phyloP scores from a whole-genome alignment of 2,888 invertebrate genomes.

The Stenichneumon culpator region DNA sequence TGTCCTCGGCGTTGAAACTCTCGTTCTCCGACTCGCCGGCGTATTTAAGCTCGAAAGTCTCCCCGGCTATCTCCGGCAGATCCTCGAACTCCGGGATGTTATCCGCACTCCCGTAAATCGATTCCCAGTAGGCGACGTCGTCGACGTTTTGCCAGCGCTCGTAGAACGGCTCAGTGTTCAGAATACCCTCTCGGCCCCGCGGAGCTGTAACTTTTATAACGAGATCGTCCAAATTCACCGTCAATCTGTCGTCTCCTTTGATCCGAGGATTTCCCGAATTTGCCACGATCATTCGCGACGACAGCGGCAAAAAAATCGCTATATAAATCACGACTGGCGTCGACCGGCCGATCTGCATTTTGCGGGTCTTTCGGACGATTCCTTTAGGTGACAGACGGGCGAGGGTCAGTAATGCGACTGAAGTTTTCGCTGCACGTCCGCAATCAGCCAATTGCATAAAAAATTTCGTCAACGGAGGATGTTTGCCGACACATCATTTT shows the following conservation, averaged over 20 bases:
- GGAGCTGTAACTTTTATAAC: constrained; percentile 42
- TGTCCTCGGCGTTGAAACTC: neutral
- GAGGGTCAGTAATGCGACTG: constrained; percentile 21
- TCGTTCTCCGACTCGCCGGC: constrained; percentile 6
- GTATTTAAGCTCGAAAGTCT: constrained; percentile 18
- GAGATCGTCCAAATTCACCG: constrained; percentile 37
- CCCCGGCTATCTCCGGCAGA: constrained; percentile 50
- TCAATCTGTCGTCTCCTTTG: constrained; percentile 2
- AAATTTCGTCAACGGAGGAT: constrained; percentile 12
- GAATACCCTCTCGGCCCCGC: constrained; percentile 12
- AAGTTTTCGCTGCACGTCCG: neutral
- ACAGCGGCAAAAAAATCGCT: neutral
- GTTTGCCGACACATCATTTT: constrained; percentile 37
- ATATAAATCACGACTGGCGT: constrained; percentile 7
- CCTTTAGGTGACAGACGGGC: neutral
- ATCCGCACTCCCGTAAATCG: constrained; percentile 61
- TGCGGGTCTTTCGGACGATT: neutral
- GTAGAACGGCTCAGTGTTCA: neutral
- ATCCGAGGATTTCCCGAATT: neutral
- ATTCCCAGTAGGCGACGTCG: constrained; percentile 61
- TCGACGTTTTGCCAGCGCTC: constrained; percentile 12
- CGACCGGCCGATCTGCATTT: constrained; percentile 44
- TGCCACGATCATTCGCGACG: neutral
- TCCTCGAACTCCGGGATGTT: constrained; percentile 61
- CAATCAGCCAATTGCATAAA: neutral